A percentile compares a stretch with the other conserved stretches of the same genome.
phyloP scores from a whole-genome alignment of 2,888 invertebrate species.

The Orthosia gothica region DNA sequence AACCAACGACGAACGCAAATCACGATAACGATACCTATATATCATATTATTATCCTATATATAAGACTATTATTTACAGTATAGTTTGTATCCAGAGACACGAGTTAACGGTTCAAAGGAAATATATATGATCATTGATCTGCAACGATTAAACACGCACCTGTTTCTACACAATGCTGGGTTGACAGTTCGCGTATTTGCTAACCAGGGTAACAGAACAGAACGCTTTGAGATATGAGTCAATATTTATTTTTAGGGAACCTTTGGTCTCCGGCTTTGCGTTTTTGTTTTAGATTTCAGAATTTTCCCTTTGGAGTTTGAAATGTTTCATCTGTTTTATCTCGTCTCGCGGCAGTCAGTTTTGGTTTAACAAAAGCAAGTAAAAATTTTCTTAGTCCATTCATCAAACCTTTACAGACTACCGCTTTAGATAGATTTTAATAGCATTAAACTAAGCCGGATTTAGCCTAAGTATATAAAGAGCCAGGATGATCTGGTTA shows the following conservation, averaged over 20 bases:
- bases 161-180: slow-evolving; percentile 26
- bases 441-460: slow-evolving; percentile 24
- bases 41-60: background rate
- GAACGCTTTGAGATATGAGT: slow-evolving; percentile 42
- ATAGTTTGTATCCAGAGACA: background rate
- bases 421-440: slow-evolving; percentile 23
- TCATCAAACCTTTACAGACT: slow-evolving; percentile 37
- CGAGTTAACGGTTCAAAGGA: slow-evolving; percentile 10
- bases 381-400: slow-evolving; percentile 7
- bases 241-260: slow-evolving; percentile 55
- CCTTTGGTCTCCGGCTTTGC: slow-evolving; percentile 31
- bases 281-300: slow-evolving; percentile 46
- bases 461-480: slow-evolving; percentile 21
- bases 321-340: slow-evolving; percentile 44
- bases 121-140: slow-evolving; percentile 56
- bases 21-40: background rate
- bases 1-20: background rate
- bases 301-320: slow-evolving; percentile 22
- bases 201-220: slow-evolving; percentile 47
- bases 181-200: slow-evolving; percentile 42
- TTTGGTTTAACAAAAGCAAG: slow-evolving; percentile 35
- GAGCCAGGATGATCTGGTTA: background rate
- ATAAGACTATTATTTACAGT: background rate
- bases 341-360: slow-evolving; percentile 18
- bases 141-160: slow-evolving; percentile 55